Conservation (phyloP, 2,888 invertebrate species). For the Phymatocera aterrima region DNA sequence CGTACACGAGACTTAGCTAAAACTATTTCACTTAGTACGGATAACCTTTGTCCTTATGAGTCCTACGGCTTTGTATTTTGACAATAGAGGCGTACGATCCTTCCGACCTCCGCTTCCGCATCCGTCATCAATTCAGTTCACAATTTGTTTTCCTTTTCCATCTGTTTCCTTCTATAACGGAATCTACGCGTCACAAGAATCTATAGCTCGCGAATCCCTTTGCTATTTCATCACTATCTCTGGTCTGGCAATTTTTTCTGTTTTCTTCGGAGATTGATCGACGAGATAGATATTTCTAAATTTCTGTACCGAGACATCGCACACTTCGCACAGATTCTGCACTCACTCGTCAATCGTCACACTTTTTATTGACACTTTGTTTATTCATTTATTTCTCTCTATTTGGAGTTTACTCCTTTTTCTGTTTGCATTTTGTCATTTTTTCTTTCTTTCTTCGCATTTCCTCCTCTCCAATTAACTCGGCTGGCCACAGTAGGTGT, state of each 20-base stretch:
- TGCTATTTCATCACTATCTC: too few relatives aligned
- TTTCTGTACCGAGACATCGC: too few relatives aligned
- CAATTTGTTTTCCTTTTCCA: neutral
- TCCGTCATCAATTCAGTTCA: neutral
- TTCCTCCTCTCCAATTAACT: slow-evolving; percentile 30
- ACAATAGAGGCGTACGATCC: slow-evolving; percentile 13
- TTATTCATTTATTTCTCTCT: too few relatives aligned
- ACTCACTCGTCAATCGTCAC: too few relatives aligned
- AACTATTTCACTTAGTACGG: slow-evolving; percentile 40
- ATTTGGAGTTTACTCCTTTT: neutral
- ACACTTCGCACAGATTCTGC: too few relatives aligned
- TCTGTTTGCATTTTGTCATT: neutral
- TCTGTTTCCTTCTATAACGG: neutral
- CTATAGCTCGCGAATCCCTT: too few relatives aligned
- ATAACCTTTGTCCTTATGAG: slow-evolving; percentile 22
- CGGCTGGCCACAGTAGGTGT: too few relatives aligned
- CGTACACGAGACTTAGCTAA: slow-evolving; percentile 7
- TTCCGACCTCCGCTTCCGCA: neutral
- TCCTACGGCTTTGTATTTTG: slow-evolving; percentile 5
- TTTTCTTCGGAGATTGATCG: too few relatives aligned
- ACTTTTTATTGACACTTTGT: too few relatives aligned
- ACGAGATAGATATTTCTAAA: too few relatives aligned
- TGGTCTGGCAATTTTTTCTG: too few relatives aligned
- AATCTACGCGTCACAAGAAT: neutral
- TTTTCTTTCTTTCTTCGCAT: neutral